Percentiles rank a stretch among this genome's conserved stretches.
Conservation (phyloP, 2,888 invertebrate species). For the Halocaridina rubra region DNA sequence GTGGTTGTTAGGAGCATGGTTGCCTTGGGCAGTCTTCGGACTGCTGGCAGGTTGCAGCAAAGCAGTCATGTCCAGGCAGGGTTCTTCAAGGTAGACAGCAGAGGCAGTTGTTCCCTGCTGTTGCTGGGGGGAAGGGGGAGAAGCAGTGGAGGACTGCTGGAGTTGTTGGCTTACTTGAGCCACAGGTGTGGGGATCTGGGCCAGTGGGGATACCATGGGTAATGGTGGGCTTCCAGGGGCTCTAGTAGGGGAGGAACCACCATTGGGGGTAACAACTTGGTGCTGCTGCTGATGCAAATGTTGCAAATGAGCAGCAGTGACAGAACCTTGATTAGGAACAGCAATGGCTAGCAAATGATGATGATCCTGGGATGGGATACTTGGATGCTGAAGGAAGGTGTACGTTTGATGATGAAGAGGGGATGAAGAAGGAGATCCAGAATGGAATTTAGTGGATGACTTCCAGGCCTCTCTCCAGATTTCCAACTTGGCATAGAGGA, state of each 20-base stretch:
- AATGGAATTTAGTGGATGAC: slow-evolving; percentile 13
- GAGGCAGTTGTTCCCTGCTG: background rate
- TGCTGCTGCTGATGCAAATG: slow-evolving; percentile 23
- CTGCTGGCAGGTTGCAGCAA: slow-evolving; percentile 40
- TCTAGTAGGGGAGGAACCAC: background rate
- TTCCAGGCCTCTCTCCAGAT: slow-evolving; percentile 53
- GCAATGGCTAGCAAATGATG: background rate
- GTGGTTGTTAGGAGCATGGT: slow-evolving; percentile 27
- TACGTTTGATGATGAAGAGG: too few species aligned
- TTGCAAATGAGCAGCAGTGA: too few species aligned
- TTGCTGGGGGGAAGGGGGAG: background rate
- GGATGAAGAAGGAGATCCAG: background rate
- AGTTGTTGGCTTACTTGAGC: slow-evolving; percentile 43
- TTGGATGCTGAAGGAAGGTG: background rate
- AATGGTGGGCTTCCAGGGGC: slow-evolving; percentile 35
- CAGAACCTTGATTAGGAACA: background rate
- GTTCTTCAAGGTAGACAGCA: slow-evolving; percentile 41
- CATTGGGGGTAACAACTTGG: background rate
- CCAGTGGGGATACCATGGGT: slow-evolving; percentile 7
- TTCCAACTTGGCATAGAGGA: slow-evolving; percentile 55
- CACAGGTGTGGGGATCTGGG: slow-evolving; percentile 54
- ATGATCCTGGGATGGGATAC: slow-evolving; percentile 1
- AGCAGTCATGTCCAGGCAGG: slow-evolving; percentile 42
- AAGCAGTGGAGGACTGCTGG: slow-evolving; percentile 1
- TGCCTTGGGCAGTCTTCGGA: slow-evolving; percentile 11